Percentiles rank a stretch among this genome's conserved stretches.
These are phyloP conservation scores for Bucorvus abyssinicus DNA, from an alignment of 2,797 vertebrate species.

Conservation along the genomic window DNA sequence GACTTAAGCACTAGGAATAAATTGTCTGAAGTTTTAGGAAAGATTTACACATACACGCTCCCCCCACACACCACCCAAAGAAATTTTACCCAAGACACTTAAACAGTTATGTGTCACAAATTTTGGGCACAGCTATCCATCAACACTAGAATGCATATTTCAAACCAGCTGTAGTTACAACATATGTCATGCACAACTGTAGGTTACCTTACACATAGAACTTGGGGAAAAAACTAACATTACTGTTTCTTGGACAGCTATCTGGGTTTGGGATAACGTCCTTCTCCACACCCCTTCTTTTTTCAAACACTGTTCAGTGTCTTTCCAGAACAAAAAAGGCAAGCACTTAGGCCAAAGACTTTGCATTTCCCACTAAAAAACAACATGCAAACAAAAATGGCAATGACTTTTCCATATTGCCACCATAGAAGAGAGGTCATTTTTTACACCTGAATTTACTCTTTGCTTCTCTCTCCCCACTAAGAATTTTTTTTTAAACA, in stretches of 20 bases:
- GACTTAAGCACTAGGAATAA: neutral
- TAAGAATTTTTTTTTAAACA: neutral
- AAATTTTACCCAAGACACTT: neutral
- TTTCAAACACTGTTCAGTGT: neutral
- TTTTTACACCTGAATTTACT: neutral
- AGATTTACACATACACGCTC: neutral
- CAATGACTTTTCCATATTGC: neutral
- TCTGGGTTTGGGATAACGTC: neutral
- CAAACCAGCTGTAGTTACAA: neutral
- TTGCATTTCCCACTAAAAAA: neutral
- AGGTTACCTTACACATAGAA: neutral
- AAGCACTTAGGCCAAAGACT: neutral
- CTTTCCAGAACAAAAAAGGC: neutral
- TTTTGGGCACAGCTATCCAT: neutral
- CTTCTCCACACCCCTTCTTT: neutral
- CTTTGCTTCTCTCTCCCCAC: neutral
- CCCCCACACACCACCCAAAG: neutral
- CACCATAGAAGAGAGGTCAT: neutral
- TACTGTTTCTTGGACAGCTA: neutral
- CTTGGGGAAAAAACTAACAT: neutral
- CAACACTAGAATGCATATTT: neutral
- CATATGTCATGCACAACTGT: fast-evolving
- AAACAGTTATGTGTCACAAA: neutral
- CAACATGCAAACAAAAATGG: neutral
- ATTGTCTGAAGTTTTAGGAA: neutral